Evolutionary conservation across 1,140 invertebrate genomes (phyloP).

Genomic region (Aplysia californica): DNA sequence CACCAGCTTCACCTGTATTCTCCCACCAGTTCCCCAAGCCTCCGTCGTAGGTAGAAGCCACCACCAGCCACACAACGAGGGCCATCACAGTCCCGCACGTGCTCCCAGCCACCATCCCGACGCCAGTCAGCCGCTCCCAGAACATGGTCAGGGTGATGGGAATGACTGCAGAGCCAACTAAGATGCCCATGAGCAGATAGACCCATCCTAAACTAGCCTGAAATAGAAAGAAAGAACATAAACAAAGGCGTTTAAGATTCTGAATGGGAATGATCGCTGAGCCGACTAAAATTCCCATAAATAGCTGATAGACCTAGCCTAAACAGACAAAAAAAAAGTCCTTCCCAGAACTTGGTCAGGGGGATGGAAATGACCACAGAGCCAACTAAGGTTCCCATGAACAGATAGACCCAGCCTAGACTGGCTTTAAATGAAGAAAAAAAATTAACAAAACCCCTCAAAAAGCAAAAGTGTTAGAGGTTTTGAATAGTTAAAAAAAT

Average conservation of each 20-base stretch:
- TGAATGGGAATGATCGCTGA: slow-evolving; percentile 69
- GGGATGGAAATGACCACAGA: slow-evolving; percentile 67
- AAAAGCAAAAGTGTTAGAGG: too few species aligned
- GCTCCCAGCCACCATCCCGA: slow-evolving; percentile 62
- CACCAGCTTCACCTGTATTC: slow-evolving; percentile 57
- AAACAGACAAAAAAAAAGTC: too few species aligned
- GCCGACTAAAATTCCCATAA: slow-evolving; percentile 68
- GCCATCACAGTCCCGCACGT: slow-evolving; percentile 61
- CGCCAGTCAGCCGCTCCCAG: slow-evolving; percentile 64
- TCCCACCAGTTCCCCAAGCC: slow-evolving; percentile 60
- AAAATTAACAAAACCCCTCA: too few species aligned
- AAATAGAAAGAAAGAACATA: slow-evolving; percentile 27
- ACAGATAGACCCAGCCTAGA: slow-evolving; percentile 67
- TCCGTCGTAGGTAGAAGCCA: slow-evolving; percentile 56
- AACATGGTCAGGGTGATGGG: slow-evolving; percentile 65
- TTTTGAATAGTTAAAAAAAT: too few species aligned
- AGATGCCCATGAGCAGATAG: slow-evolving; percentile 68
- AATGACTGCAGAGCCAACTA: slow-evolving; percentile 67
- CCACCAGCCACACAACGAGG: slow-evolving; percentile 61
- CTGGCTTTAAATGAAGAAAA: slow-evolving; percentile 51
- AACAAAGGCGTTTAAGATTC: too few species aligned
- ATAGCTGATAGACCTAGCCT: slow-evolving; percentile 66
- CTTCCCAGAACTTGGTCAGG: slow-evolving; percentile 66
- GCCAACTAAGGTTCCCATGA: slow-evolving; percentile 68
- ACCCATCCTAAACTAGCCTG: slow-evolving; percentile 65